phyloP scores from a whole-genome alignment of 1,140 invertebrate species.

The Apis laboriosa region DNA sequence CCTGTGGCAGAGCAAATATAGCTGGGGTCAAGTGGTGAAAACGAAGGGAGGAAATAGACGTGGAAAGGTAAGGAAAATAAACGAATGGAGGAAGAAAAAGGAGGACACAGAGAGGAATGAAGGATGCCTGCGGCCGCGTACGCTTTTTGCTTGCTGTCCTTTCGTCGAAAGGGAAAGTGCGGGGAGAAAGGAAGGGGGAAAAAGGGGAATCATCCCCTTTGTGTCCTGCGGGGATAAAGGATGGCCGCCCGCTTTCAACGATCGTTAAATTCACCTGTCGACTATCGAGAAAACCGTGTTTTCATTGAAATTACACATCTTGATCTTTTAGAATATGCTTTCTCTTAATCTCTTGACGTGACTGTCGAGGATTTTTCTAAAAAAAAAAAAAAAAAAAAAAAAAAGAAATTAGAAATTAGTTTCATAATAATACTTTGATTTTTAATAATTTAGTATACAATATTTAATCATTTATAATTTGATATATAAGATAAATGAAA shows the following conservation, averaged over 20 bases:
- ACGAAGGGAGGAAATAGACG: slow-evolving; percentile 26
- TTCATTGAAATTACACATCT: slow-evolving; percentile 2
- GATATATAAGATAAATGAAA: no score
- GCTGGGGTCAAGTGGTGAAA: slow-evolving; percentile 56
- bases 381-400: no score
- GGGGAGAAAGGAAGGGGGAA: background rate
- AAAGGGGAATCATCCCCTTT: background rate
- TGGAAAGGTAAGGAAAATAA: slow-evolving; percentile 40
- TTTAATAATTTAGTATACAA: no score
- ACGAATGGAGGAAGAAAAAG: slow-evolving; percentile 26
- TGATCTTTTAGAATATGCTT: background rate
- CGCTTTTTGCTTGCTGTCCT: slow-evolving; percentile 31
- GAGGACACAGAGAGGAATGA: background rate
- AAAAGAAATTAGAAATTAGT: no score
- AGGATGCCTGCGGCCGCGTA: slow-evolving; percentile 17
- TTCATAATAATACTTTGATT: no score
- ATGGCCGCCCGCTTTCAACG: slow-evolving; percentile 8
- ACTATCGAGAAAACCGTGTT: background rate
- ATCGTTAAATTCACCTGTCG: slow-evolving; percentile 26
- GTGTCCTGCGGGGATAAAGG: background rate
- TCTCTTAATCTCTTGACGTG: no score
- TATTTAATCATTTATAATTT: no score
- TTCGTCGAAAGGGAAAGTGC: slow-evolving; percentile 30
- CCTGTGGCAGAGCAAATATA: background rate
- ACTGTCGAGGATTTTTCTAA: no score